These are phyloP conservation scores for Psilanteris sp. DNA, from an alignment of 1,140 invertebrate genomes.

Conservation along the genomic window DNA sequence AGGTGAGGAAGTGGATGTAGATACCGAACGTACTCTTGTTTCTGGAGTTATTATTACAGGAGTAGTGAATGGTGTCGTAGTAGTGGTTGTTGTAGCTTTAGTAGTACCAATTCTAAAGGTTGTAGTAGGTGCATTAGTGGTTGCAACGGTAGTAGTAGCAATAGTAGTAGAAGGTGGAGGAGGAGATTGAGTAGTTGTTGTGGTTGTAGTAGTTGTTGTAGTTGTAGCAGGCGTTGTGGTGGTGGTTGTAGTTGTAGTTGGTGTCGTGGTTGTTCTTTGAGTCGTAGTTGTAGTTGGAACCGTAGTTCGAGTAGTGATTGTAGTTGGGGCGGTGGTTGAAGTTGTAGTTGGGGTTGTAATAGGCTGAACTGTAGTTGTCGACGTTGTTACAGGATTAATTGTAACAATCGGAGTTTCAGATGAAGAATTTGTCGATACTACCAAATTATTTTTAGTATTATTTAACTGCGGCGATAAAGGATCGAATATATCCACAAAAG, in stretches of 20 bases:
- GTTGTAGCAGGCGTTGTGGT: conserved; percentile 25
- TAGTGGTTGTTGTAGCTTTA: conserved; percentile 24
- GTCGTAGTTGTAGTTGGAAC: background rate
- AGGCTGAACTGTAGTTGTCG: background rate
- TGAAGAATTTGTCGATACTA: background rate
- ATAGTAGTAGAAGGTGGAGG: conserved; percentile 39
- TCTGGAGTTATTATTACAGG: conserved; percentile 42
- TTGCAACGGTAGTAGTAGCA: conserved; percentile 30
- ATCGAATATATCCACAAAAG: conserved; percentile 71
- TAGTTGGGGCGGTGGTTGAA: conserved; percentile 14
- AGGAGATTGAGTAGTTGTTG: conserved; percentile 22
- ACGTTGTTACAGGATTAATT: too few species aligned
- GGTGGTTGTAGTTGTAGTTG: conserved; percentile 30
- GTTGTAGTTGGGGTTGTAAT: background rate
- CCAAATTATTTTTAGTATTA: conserved; percentile 20
- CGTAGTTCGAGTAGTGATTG: conserved; percentile 18
- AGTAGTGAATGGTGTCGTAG: conserved; percentile 21
- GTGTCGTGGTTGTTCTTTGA: background rate
- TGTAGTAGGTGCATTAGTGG: conserved; percentile 21
- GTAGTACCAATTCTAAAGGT: background rate
- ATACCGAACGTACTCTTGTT: background rate
- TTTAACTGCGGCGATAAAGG: conserved; percentile 58
- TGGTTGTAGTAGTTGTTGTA: conserved; percentile 6
- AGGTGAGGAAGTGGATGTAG: conserved; percentile 7
- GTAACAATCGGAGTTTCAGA: too few species aligned